Evolutionary conservation across 2,888 invertebrate genomes (phyloP).

Genomic region (Amphimallon solstitiale): DNA sequence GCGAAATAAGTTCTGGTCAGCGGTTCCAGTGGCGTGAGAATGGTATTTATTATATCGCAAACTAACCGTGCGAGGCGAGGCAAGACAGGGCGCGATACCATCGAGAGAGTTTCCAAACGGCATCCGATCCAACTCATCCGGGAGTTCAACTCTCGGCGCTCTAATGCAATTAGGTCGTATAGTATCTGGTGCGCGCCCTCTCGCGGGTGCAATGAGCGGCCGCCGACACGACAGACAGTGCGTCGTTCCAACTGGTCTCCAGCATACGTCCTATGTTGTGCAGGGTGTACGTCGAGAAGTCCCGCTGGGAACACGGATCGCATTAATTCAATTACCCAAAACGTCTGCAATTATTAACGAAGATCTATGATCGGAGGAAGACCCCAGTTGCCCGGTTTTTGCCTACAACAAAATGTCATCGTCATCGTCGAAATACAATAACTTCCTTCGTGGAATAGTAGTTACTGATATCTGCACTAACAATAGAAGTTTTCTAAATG

Average conservation of each 20-base stretch:
- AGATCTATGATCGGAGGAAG: constrained; percentile 30
- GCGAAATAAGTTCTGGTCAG: neutral
- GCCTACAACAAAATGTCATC: neutral
- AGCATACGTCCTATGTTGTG: too few relatives aligned
- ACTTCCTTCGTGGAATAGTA: neutral
- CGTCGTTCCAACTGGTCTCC: constrained; percentile 33
- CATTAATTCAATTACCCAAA: constrained; percentile 52
- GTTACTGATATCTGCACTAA: too few relatives aligned
- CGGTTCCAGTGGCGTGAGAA: constrained; percentile 5
- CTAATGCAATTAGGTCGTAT: constrained; percentile 53
- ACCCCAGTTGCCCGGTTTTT: neutral
- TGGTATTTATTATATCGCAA: neutral
- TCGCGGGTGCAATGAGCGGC: constrained; percentile 50
- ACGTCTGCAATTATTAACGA: constrained; percentile 44
- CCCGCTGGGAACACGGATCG: constrained; percentile 39
- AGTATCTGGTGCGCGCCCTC: constrained; percentile 49
- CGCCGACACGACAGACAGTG: constrained; percentile 44
- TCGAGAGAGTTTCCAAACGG: neutral
- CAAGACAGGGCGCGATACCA: too few relatives aligned
- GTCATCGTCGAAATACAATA: neutral
- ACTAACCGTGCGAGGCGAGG: too few relatives aligned
- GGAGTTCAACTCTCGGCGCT: constrained; percentile 52
- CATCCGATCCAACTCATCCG: constrained; percentile 41
- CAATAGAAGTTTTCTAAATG: too few relatives aligned
- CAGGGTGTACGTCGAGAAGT: constrained; percentile 41